phyloP scores from a whole-genome alignment of 2,888 invertebrate genomes.

The Rhodophaea formosa region DNA sequence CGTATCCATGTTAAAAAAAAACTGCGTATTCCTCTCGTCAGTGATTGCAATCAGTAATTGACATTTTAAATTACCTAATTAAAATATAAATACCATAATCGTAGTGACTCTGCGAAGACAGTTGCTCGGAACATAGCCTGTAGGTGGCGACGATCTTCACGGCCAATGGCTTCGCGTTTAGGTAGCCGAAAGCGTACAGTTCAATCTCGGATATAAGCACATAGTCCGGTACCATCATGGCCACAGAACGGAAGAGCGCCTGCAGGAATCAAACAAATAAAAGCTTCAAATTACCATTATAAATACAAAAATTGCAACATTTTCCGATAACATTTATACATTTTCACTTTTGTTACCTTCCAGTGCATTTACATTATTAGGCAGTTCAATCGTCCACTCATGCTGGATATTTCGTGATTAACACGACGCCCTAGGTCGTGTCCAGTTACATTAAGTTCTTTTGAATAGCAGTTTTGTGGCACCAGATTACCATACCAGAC shows the following conservation, averaged over 20 bases:
- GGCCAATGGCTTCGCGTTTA: slow-evolving; percentile 92
- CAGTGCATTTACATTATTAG: too few relatives aligned
- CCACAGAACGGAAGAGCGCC: slow-evolving; percentile 95
- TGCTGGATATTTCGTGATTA: too few relatives aligned
- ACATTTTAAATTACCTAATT: not conserved
- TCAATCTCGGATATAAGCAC: slow-evolving; percentile 97
- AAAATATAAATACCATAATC: slow-evolving; percentile 87
- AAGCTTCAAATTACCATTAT: not conserved
- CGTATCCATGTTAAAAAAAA: too few relatives aligned
- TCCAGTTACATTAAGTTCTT: too few relatives aligned
- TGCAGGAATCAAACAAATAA: slow-evolving; percentile 44
- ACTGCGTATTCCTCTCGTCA: too few relatives aligned
- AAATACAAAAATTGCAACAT: not conserved
- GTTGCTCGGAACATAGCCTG: slow-evolving; percentile 94
- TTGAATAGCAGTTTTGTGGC: too few relatives aligned
- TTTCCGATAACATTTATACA: too few relatives aligned
- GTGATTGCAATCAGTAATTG: too few relatives aligned
- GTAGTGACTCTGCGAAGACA: slow-evolving; percentile 96
- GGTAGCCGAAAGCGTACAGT: slow-evolving; percentile 95
- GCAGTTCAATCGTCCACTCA: too few relatives aligned
- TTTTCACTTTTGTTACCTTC: too few relatives aligned
- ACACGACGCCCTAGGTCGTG: too few relatives aligned
- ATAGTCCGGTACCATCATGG: slow-evolving; percentile 99
- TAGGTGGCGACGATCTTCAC: slow-evolving; percentile 98
- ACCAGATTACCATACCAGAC: too few relatives aligned